Percentiles rank a stretch among this genome's conserved stretches.
Evolutionary conservation across 2,888 invertebrate genomes (phyloP).

Genomic region (Troides oblongomaculatus): DNA sequence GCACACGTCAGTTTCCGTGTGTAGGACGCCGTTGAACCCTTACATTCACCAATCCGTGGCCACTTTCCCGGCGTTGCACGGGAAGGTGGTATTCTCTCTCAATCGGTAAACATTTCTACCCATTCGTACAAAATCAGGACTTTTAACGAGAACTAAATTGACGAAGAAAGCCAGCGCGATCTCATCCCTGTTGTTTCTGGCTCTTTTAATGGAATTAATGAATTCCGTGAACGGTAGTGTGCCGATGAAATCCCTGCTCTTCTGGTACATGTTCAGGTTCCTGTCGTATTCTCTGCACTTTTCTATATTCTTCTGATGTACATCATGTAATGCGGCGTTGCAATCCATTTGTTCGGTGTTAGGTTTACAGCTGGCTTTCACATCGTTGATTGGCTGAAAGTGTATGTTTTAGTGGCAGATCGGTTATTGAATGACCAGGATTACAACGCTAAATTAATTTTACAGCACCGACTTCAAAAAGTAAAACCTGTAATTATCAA

Average conservation of each 20-base stretch:
- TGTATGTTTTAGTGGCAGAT: no score
- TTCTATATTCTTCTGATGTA: not conserved
- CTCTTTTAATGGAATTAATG: not conserved
- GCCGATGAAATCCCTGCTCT: slow-evolving; percentile 10
- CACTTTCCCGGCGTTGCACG: slow-evolving; percentile 2
- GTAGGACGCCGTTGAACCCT: no score
- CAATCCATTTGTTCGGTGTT: not conserved
- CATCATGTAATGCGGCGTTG: not conserved
- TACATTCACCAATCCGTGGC: not conserved
- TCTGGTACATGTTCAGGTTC: not conserved
- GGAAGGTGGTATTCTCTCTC: not conserved
- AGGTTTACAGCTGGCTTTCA: not conserved
- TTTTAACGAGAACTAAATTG: slow-evolving; percentile 7
- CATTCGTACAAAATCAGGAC: not conserved
- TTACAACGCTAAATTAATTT: no score
- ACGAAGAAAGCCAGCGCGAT: slow-evolving; percentile 11
- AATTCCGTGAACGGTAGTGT: not conserved
- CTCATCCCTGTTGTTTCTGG: slow-evolving; percentile 2
- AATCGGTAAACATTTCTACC: slow-evolving; percentile 12
- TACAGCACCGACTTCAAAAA: no score
- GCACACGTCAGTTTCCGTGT: no score
- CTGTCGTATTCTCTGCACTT: not conserved
- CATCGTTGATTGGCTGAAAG: not conserved
- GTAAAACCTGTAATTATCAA: no score
- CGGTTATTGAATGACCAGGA: no score